Conservation (phyloP, 2,113 vertebrate genomes). For the Ciconia stormi region DNA sequence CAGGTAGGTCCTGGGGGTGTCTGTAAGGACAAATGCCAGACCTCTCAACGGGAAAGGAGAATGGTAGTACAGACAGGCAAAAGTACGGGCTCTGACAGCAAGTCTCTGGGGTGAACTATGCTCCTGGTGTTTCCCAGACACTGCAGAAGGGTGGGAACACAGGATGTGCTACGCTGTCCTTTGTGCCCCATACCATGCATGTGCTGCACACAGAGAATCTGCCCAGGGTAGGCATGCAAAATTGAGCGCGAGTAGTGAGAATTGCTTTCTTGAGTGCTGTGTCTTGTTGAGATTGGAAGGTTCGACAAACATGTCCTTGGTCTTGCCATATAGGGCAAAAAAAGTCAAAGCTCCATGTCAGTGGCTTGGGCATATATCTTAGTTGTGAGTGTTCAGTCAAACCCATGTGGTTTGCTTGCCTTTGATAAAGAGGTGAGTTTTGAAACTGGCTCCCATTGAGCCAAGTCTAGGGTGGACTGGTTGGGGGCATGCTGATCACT, state of each 20-base stretch:
- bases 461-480: background rate
- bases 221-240: background rate
- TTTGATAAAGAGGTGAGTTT: background rate
- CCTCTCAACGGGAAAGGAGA: background rate
- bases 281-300: background rate
- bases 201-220: background rate
- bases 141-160: background rate
- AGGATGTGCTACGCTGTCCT: background rate
- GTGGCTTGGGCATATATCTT: background rate
- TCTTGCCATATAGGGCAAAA: background rate
- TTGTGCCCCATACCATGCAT: fast-evolving
- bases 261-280: background rate
- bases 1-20: background rate
- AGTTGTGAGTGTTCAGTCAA: background rate
- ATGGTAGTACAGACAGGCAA: background rate
- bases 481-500: background rate
- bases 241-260: background rate
- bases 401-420: background rate
- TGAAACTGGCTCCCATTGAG: background rate
- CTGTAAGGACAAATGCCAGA: background rate
- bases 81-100: background rate
- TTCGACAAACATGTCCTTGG: background rate
- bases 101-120: background rate
- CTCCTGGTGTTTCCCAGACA: background rate
- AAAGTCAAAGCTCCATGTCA: background rate